A percentile compares a stretch with the other conserved stretches of the same genome.
These are phyloP conservation scores for Polietes domitor DNA, from an alignment of 2,888 invertebrate species.

Conservation along the genomic window DNA sequence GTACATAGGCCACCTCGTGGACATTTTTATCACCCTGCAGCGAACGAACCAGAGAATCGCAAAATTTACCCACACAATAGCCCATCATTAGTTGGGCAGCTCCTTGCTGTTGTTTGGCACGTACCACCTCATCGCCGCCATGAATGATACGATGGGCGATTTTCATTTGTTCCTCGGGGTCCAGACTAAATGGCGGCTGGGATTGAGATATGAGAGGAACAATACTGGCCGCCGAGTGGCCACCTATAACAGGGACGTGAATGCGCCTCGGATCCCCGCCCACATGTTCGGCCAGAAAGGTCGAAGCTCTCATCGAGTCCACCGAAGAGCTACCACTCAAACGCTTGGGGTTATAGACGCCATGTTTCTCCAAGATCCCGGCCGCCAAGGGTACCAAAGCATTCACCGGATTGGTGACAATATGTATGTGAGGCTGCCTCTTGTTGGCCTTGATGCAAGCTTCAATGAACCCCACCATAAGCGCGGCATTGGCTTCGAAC, in stretches of 20 bases:
- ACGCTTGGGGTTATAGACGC: slow-evolving; percentile 92
- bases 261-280: slow-evolving; percentile 90
- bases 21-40: slow-evolving; percentile 81
- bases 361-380: slow-evolving; percentile 89
- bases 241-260: slow-evolving; percentile 96
- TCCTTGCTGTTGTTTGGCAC: slow-evolving; percentile 97
- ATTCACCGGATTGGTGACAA: slow-evolving; percentile 98
- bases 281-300: slow-evolving; percentile 94
- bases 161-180: slow-evolving; percentile 67
- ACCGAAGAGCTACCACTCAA: slow-evolving; percentile 97
- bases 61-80: slow-evolving; percentile 94
- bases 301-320: slow-evolving; percentile 94
- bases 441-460: slow-evolving; percentile 76
- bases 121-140: slow-evolving; percentile 94
- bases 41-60: slow-evolving; percentile 89
- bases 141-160: slow-evolving; percentile 90
- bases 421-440: slow-evolving; percentile 90
- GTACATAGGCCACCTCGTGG: slow-evolving; percentile 42
- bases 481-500: slow-evolving; percentile 96
- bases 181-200: slow-evolving; percentile 89
- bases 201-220: slow-evolving; percentile 97
- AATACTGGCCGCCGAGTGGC: slow-evolving; percentile 98
- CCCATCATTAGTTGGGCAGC: slow-evolving; percentile 99
- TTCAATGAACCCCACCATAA: slow-evolving; percentile 91
- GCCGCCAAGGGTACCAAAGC: slow-evolving; percentile 97